These are phyloP conservation scores for Amblyopsis rosae DNA, from an alignment of 2,113 vertebrate genomes.

Conservation along the genomic window DNA sequence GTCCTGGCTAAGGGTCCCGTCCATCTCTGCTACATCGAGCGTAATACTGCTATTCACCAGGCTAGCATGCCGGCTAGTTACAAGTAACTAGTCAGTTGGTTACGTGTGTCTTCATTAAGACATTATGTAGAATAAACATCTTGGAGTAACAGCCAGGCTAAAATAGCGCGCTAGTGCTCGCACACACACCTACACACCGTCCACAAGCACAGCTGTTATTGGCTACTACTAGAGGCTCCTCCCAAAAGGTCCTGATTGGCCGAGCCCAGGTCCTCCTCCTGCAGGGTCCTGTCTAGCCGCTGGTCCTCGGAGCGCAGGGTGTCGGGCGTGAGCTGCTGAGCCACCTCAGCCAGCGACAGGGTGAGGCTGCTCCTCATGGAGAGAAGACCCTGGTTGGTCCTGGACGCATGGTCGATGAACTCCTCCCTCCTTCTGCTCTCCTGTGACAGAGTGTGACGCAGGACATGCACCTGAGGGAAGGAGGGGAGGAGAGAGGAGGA, in stretches of 20 bases:
- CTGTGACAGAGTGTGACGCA: slow-evolving; percentile 53
- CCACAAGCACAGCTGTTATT: neutral
- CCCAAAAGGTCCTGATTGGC: slow-evolving; percentile 43
- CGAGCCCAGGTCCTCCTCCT: slow-evolving; percentile 70
- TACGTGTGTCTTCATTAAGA: no score
- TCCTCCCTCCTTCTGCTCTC: slow-evolving; percentile 63
- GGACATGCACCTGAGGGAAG: slow-evolving; percentile 58
- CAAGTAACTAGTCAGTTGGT: no score
- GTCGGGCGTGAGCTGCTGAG: slow-evolving; percentile 51
- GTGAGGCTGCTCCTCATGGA: slow-evolving; percentile 66
- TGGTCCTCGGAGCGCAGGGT: slow-evolving; percentile 71
- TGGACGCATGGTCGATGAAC: slow-evolving; percentile 68
- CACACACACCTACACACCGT: neutral
- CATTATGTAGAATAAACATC: no score
- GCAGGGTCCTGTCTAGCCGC: slow-evolving; percentile 71
- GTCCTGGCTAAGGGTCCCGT: no score
- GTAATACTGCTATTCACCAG: no score
- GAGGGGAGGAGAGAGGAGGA: neutral
- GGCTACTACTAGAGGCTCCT: neutral
- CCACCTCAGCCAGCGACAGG: slow-evolving; percentile 64
- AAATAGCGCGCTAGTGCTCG: neutral
- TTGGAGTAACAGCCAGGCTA: no score
- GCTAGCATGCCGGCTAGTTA: no score
- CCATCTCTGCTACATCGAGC: no score
- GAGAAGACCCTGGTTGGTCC: slow-evolving; percentile 66